Base-by-base conservation (phyloP, 2,888 invertebrate genomes). In the Imbricaverruca yamaguchii region DNA sequence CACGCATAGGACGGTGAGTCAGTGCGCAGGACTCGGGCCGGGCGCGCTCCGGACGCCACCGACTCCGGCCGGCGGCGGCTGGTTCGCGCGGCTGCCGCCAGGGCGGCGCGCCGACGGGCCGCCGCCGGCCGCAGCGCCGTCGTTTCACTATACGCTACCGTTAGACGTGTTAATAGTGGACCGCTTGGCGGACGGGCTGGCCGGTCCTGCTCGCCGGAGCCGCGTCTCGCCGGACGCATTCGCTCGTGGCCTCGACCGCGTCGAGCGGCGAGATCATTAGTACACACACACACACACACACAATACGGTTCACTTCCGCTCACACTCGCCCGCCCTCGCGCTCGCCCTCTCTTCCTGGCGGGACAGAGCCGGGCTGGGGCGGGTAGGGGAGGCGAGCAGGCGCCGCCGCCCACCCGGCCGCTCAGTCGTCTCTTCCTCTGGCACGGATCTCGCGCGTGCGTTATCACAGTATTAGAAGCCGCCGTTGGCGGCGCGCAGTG, bases 381-480 rank as follows among this genome's bases (percentile, higher is more conserved):
- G 25, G 67, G 12, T 12, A 3, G 67, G 25, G 8, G 67, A 9
- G 13, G 23, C 13, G 13, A 1, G 10, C 9, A 13, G 13, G 10
- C 13, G 67, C 3, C 10, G 39, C 67, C 13, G 39, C 12, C 67
- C 12, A 9, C 10, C 39, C 13, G 25, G 9, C 15, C 15, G 7
- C 69, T 7, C 15, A 9, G 13, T 15, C 18, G 55, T 23, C 74
- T 74, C 74, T 55, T 8, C 23, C 67, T 9, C 25, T 21, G 63
- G n/a, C 63, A 63, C 63, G 8, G 63, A 15, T 25, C 11, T 25
- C n/a, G 39, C 74, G 0, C 74, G 39, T 55, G 55, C 55, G 74
- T 74, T 74, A 74, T 74, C 74, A 74, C 74, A 74, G 74, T 74
- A 74, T 74, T 74, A 74, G 74, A 53, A 53, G 74, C 21, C 18